Percentiles rank a stretch among this genome's conserved stretches.
These are phyloP conservation scores for Chaetophractus vellerosus DNA, from an alignment of 2,797 vertebrate genomes.

Conservation along the genomic window DNA sequence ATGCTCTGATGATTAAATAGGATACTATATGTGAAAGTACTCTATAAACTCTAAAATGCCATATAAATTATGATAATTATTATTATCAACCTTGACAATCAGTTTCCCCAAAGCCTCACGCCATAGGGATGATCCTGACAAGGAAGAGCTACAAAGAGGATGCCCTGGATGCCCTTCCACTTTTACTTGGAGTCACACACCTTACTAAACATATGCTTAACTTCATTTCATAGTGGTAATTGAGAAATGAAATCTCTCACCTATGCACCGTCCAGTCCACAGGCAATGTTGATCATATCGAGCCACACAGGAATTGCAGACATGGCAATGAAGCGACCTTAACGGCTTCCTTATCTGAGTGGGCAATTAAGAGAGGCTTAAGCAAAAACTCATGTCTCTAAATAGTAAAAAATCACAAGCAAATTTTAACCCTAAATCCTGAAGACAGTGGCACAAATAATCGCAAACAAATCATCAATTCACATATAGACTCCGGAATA, in stretches of 20 bases:
- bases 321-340: conserved; percentile 94
- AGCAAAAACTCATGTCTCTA: conserved; percentile 57
- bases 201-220: background rate
- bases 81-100: background rate
- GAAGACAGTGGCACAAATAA: conserved; percentile 10
- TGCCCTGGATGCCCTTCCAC: background rate
- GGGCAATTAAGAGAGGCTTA: conserved; percentile 59
- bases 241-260: conserved; percentile 87
- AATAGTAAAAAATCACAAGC: conserved; percentile 33
- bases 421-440: conserved; percentile 48
- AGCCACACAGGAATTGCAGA: conserved; percentile 95
- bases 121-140: background rate
- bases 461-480: background rate
- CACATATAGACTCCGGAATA: background rate
- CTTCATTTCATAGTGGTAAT: background rate
- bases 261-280: conserved; percentile 96
- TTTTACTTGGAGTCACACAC: background rate
- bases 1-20: background rate
- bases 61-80: background rate
- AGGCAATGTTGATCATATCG: conserved; percentile 97
- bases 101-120: background rate
- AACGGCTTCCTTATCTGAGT: conserved; percentile 95
- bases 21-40: background rate
- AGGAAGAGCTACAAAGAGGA: background rate
- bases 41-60: conserved; percentile 31